Conservation (phyloP, 2,797 vertebrate species). For the Argya squamiceps region DNA sequence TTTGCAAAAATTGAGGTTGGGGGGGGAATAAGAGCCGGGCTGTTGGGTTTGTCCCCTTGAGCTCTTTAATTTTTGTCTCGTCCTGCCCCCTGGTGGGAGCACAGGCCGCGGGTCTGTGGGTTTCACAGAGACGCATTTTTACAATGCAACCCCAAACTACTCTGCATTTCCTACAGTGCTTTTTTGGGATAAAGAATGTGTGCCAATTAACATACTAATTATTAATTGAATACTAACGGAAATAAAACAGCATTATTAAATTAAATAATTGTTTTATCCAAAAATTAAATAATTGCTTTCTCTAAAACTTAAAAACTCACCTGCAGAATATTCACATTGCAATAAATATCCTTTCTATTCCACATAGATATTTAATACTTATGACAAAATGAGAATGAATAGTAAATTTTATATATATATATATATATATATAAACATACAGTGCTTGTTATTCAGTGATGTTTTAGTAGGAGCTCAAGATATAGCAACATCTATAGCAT, state of each 20-base stretch:
- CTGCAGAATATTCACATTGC: background rate
- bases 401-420: background rate
- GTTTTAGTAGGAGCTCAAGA: background rate
- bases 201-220: background rate
- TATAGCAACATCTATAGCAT: background rate
- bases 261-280: background rate
- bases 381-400: background rate
- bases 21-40: background rate
- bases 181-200: background rate
- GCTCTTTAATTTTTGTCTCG: constrained; percentile 49
- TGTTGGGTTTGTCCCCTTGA: background rate
- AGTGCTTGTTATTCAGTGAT: background rate
- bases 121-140: background rate
- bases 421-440: no score
- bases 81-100: constrained; percentile 77
- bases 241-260: background rate
- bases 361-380: background rate
- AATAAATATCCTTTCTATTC: background rate
- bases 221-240: background rate
- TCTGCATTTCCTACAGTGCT: background rate
- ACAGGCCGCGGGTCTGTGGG: rapidly evolving
- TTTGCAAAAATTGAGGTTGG: background rate
- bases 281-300: background rate
- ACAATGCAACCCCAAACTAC: background rate
- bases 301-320: background rate